Percentiles rank a stretch among this genome's conserved stretches.
phyloP scores from a whole-genome alignment of 2,113 vertebrate genomes.

The Phalacrocorax pelagicus region DNA sequence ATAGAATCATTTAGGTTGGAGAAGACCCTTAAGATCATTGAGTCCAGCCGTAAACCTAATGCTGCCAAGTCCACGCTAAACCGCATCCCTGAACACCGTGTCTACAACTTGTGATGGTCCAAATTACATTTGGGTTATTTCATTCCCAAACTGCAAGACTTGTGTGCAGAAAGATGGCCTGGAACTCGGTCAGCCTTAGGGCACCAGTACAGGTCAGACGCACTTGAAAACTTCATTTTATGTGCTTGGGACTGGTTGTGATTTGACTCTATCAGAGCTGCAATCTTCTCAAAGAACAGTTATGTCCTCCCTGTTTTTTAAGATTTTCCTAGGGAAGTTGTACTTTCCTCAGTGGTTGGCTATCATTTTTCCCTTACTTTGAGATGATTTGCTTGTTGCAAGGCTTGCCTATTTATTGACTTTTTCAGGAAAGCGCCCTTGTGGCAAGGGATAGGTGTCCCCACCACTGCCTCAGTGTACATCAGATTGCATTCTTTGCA shows the following conservation, averaged over 20 bases:
- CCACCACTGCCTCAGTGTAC: background rate
- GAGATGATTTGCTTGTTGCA: background rate
- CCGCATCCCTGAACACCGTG: fast-evolving
- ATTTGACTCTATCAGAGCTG: background rate
- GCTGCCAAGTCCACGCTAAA: background rate
- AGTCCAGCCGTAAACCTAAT: background rate
- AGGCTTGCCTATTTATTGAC: background rate
- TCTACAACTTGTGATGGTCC: background rate
- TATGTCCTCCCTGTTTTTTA: background rate
- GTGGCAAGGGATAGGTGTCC: background rate
- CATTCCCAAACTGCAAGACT: background rate
- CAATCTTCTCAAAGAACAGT: background rate
- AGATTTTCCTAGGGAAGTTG: background rate
- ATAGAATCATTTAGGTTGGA: background rate
- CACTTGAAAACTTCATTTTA: background rate
- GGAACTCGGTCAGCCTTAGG: background rate
- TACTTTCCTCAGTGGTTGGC: background rate
- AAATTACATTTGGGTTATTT: background rate
- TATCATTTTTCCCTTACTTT: background rate
- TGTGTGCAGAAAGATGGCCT: background rate
- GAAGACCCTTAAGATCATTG: background rate
- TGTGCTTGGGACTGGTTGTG: background rate
- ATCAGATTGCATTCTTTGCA: background rate
- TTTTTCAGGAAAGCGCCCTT: background rate
- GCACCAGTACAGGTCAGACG: background rate